Evolutionary conservation across 2,888 invertebrate genomes (phyloP).

Genomic region (Cremastinae sp.): DNA sequence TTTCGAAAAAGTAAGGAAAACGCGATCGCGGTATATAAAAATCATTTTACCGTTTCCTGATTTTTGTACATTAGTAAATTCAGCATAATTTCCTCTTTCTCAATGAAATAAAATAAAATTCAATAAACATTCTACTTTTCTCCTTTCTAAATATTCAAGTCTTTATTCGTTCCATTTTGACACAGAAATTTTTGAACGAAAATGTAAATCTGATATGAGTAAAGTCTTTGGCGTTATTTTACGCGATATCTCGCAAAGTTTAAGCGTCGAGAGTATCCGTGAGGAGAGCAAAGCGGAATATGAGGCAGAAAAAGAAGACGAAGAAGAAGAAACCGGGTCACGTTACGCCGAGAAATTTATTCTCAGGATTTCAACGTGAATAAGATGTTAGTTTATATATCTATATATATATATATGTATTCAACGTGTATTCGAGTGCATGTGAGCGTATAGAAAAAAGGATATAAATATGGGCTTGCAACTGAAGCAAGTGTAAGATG

Average conservation of each 20-base stretch:
- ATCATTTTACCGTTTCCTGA: too few species aligned
- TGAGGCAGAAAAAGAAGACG: too few species aligned
- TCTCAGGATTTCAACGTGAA: slow-evolving; percentile 18
- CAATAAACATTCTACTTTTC: too few species aligned
- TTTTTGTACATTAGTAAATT: too few species aligned
- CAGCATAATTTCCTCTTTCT: too few species aligned
- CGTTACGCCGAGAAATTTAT: slow-evolving; percentile 50
- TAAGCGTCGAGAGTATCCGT: slow-evolving; percentile 48
- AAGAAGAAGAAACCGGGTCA: slow-evolving; percentile 48
- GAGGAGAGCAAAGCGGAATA: slow-evolving; percentile 35
- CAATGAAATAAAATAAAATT: too few species aligned
- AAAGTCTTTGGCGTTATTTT: background rate
- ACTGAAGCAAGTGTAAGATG: slow-evolving; percentile 42
- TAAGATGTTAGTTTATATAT: background rate
- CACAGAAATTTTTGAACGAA: too few species aligned
- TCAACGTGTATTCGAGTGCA: background rate
- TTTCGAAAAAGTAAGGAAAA: too few species aligned
- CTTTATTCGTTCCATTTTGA: too few species aligned
- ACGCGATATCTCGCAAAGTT: slow-evolving; percentile 9
- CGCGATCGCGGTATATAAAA: too few species aligned
- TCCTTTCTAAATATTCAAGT: too few species aligned
- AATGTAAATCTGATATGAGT: background rate
- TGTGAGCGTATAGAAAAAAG: background rate
- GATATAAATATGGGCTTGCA: background rate
- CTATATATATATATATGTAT: background rate